Evolutionary conservation across 1,140 invertebrate genomes (phyloP), one percentile per base, ranked within the genome.

Genomic region (Sinonovacula constricta): DNA sequence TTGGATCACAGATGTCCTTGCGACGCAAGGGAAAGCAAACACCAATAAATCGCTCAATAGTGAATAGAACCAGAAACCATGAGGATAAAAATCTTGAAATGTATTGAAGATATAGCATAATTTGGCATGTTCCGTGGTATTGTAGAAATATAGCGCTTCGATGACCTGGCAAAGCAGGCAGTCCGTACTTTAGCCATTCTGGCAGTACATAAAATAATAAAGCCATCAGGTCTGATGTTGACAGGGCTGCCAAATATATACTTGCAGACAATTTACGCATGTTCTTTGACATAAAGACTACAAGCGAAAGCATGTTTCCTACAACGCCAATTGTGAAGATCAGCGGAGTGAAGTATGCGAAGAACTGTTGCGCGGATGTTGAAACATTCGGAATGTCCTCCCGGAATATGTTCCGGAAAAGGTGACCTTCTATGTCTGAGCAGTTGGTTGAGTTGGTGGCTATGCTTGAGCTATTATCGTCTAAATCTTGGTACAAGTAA

Each of bases 21-120:
- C 77, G 59, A 2, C 67, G 59, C 26, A 82, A 57, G 4, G 95
- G 95, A 91, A 95, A 93, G 82, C 94, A 94, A n/a, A 95, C 94
- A 54, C 94, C 94, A 67, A 95, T 94, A 92, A 95, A 95, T 63
- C 75, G 34, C 53, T 78, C 75, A 51, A 78, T 70, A 0, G 87
- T 88, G 68, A 88, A 88, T 60, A 81, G 75, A 10, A 87, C 86
- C 12, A 88, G 71, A 5, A 88, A 57, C 86, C 86, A 88, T 24
- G 85, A 84, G 2, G 83, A 86, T 3, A 87, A 71, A 54, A 88
- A 88, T n/a, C 87, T 69, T 12, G 80, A 81, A 7, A 82, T 77
- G 69, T 87, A 87, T 28, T 82, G 81, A 7, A 86, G 53, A 62
- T 84, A 88, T 59, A 86, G 56, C 18, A 86, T 76, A 7, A 79